phyloP scores from a whole-genome alignment of 2,888 invertebrate genomes.

The Pteria penguin region DNA sequence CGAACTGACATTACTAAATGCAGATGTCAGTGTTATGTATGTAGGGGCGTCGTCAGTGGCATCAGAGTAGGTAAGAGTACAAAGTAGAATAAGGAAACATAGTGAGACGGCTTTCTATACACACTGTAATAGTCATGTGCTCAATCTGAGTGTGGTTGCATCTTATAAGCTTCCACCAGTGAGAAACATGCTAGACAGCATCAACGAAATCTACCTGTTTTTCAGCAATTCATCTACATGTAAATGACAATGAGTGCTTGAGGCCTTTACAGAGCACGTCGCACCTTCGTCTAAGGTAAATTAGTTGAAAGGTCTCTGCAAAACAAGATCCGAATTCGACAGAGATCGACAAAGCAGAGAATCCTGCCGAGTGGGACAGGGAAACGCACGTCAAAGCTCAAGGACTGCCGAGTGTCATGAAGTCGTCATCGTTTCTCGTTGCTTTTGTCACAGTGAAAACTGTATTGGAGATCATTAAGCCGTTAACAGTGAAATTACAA shows the following conservation, averaged over 20 bases:
- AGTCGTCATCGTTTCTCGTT: background rate
- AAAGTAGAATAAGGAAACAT: slow-evolving; percentile 27
- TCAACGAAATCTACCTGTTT: too few relatives aligned
- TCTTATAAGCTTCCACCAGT: slow-evolving; percentile 5
- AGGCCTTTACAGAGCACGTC: slow-evolving; percentile 4
- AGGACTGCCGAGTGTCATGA: background rate
- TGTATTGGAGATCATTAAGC: slow-evolving; percentile 5
- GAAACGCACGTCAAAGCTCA: slow-evolving; percentile 21
- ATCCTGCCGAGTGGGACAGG: slow-evolving; percentile 3
- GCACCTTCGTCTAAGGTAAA: slow-evolving; percentile 10
- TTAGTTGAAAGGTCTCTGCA: slow-evolving; percentile 10
- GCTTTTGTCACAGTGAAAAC: background rate
- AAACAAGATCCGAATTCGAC: background rate
- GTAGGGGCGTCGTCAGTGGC: slow-evolving; percentile 43
- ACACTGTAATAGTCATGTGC: too few relatives aligned
- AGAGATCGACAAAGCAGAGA: background rate
- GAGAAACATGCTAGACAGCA: slow-evolving; percentile 19
- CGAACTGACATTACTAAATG: slow-evolving; percentile 17
- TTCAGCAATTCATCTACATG: slow-evolving; percentile 25
- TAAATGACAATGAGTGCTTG: slow-evolving; percentile 14
- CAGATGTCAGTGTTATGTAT: slow-evolving; percentile 45
- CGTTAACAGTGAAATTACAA: background rate
- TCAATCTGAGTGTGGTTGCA: too few relatives aligned
- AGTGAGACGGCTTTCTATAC: slow-evolving; percentile 1
- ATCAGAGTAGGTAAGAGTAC: slow-evolving; percentile 34